Evolutionary conservation across 2,888 invertebrate genomes (phyloP), one percentile per base, ranked within the genome.

Genomic region (Scaptodrosophila latifasciaeformis): DNA sequence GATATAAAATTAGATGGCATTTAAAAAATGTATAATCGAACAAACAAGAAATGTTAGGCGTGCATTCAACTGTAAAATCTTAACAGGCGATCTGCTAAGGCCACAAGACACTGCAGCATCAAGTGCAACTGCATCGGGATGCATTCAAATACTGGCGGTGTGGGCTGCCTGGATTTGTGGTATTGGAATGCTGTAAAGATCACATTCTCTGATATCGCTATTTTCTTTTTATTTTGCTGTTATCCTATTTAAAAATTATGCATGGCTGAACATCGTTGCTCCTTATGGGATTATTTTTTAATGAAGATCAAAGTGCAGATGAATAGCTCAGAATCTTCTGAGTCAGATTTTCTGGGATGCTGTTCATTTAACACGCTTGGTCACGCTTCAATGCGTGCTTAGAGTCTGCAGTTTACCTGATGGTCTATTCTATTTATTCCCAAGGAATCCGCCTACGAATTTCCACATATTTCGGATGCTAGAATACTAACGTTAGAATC

Each of bases 51-150:
- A 37, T 12, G 12, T 31, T 12, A 35, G 15, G 37, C 15, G 64
- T 59, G 67, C 67, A 67, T 37, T 69, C 62, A 54, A 56, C 54
- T 65, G 62, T 68, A 62, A 65, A 54, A 31, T 45, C 56, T 17
- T 39, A 62, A 19, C 56, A 65, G 68, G 67, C 58, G 46, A 44
- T 6, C 0, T 9, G 10, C 1, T 37, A 9, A 49, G 45, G 54
- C 40, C 17, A 17, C 42, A 30, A 7, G n/a, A 3, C 7, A 42
- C 27, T 50, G 44, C 45, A 31, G 44, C 27, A 17, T 5, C 48
- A 19, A 40, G 21, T 12, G 30, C 24, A 30, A 35, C 21, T 47
- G 58, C 42, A 48, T 4, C 42, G 13, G 19, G 6, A n/a, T 18
- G 17, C 18, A 3, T 10, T 17, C 18, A 17, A 10, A n/a, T 13